These are phyloP conservation scores for Odontocolon sp. DNA, from an alignment of 2,888 invertebrate species.

Conservation along the genomic window DNA sequence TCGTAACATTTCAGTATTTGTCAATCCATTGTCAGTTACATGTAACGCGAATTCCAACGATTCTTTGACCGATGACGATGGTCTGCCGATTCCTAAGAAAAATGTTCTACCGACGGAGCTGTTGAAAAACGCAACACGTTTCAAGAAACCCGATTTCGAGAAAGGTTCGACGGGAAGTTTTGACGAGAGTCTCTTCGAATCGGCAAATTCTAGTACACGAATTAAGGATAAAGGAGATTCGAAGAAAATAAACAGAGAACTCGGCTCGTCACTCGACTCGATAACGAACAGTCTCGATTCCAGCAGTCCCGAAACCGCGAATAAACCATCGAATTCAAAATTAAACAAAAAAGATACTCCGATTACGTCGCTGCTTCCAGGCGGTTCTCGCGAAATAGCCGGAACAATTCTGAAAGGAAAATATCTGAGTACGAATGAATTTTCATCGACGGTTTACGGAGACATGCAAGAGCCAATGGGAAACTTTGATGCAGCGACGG, in stretches of 20 bases:
- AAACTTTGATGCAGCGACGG: conserved; percentile 80
- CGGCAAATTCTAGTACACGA: conserved; percentile 70
- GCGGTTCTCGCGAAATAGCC: conserved; percentile 75
- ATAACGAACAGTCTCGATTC: conserved; percentile 78
- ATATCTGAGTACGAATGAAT: conserved; percentile 77
- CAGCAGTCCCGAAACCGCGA: conserved; percentile 75
- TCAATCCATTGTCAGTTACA: conserved; percentile 84
- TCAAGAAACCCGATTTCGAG: conserved; percentile 75
- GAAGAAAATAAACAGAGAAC: conserved; percentile 75
- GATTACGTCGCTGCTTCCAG: conserved; percentile 66
- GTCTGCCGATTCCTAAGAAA: conserved; percentile 63
- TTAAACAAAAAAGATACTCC: conserved; percentile 46
- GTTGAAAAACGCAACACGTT: conserved; percentile 76
- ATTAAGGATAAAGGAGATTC: conserved; percentile 74
- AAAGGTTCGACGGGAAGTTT: conserved; percentile 76
- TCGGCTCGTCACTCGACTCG: conserved; percentile 77
- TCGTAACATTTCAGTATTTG: conserved; percentile 85
- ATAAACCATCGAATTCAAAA: conserved; percentile 39
- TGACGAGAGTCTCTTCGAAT: conserved; percentile 78
- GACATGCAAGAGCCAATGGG: conserved; percentile 76
- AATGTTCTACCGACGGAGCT: conserved; percentile 69
- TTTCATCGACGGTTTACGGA: conserved; percentile 69
- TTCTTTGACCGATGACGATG: conserved; percentile 77
- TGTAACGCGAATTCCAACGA: conserved; percentile 77
- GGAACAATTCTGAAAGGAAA: conserved; percentile 78